A percentile compares a stretch with the other conserved stretches of the same genome.
phyloP scores from a whole-genome alignment of 92 coral and sea anemone genomes.

The Phenganax marumi region DNA sequence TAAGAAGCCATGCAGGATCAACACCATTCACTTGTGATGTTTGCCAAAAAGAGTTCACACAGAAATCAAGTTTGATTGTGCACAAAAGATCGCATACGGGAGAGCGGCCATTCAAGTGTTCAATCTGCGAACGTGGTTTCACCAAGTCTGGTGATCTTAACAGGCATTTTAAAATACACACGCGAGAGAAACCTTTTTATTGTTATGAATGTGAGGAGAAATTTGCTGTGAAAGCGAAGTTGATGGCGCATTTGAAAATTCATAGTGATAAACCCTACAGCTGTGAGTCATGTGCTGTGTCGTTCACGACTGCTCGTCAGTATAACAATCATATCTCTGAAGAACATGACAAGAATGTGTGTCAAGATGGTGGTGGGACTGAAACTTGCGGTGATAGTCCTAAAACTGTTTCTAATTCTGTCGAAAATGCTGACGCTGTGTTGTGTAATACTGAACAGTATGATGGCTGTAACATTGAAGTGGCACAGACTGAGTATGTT shows the following conservation, averaged over 20 bases:
- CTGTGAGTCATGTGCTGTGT: slow-evolving; percentile 21
- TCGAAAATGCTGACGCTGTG: slow-evolving; percentile 4
- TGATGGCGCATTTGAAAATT: slow-evolving; percentile 31
- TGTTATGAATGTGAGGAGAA: slow-evolving; percentile 35
- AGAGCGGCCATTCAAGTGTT: slow-evolving; percentile 38
- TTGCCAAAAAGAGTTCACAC: slow-evolving; percentile 38
- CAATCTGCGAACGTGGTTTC: slow-evolving; percentile 33
- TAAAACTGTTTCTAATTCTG: not conserved
- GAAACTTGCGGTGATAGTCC: not conserved
- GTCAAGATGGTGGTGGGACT: not conserved
- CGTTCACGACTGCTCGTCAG: slow-evolving; percentile 34
- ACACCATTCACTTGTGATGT: slow-evolving; percentile 36
- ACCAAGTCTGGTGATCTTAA: slow-evolving; percentile 38
- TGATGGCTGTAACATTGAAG: slow-evolving; percentile 28
- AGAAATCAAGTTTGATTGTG: slow-evolving; percentile 36
- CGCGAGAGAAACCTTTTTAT: slow-evolving; percentile 36
- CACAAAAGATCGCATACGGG: slow-evolving; percentile 36
- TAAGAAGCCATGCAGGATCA: slow-evolving; percentile 39
- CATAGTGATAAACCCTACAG: slow-evolving; percentile 41
- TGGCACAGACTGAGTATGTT: slow-evolving; percentile 39
- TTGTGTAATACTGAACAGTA: slow-evolving; percentile 22
- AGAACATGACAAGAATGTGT: slow-evolving; percentile 4
- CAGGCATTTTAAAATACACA: slow-evolving; percentile 27
- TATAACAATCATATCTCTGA: slow-evolving; percentile 22
- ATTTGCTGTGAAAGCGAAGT: slow-evolving; percentile 34